phyloP scores from a whole-genome alignment of 2,888 invertebrate genomes.

The Euphydryas editha region DNA sequence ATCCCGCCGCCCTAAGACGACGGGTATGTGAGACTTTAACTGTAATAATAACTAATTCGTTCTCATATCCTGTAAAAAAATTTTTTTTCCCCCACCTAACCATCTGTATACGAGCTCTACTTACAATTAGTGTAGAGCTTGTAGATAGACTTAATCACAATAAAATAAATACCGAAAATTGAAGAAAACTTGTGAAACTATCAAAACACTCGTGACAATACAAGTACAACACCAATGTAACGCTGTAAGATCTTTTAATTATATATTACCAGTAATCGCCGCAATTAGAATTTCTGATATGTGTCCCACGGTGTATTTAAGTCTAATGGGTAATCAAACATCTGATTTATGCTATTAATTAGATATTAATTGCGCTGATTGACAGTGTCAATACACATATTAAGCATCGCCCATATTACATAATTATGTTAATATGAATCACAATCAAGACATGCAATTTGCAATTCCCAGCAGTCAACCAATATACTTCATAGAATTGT shows the following conservation, averaged over 20 bases:
- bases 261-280: background rate
- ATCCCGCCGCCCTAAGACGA: too few species aligned
- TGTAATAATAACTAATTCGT: too few species aligned
- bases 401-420: conserved; percentile 4
- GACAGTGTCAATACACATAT: conserved; percentile 9
- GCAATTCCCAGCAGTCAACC: conserved; percentile 1
- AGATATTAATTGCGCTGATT: conserved; percentile 29
- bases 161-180: too few species aligned
- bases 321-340: conserved; percentile 31
- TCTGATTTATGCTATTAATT: conserved; percentile 33
- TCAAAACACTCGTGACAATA: background rate
- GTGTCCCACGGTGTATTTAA: conserved; percentile 11
- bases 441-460: conserved; percentile 15
- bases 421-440: conserved; percentile 22
- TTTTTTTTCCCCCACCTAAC: too few species aligned
- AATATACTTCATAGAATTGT: background rate
- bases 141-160: too few species aligned
- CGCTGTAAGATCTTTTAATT: background rate
- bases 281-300: conserved; percentile 18
- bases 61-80: too few species aligned
- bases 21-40: too few species aligned
- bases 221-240: background rate
- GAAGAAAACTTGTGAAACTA: too few species aligned
- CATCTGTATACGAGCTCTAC: too few species aligned
- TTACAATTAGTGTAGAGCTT: too few species aligned